Evolutionary conservation across 2,888 invertebrate genomes (phyloP).

Genomic region (Campopleginae sp.): DNA sequence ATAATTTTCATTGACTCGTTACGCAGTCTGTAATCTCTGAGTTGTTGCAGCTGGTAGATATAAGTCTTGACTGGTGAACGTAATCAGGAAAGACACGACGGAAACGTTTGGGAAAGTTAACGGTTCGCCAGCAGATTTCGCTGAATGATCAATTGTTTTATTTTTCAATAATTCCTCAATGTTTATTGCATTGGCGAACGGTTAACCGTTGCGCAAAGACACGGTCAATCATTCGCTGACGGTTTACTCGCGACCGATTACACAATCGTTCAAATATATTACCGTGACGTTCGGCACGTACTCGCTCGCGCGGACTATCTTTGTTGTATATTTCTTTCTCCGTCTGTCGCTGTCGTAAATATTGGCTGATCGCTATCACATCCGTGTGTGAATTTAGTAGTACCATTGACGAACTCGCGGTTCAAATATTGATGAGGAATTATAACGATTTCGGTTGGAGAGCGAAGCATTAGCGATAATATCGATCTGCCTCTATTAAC

Average conservation of each 20-base stretch:
- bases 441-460: not conserved
- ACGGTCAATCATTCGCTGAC: slow-evolving; percentile 25
- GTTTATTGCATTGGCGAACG: not conserved
- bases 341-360: slow-evolving; percentile 26
- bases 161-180: not conserved
- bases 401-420: not conserved
- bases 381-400: slow-evolving; percentile 29
- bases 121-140: not conserved
- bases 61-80: not conserved
- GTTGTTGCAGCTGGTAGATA: not conserved
- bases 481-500: not conserved
- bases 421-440: not conserved
- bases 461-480: not conserved
- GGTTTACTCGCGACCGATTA: slow-evolving; percentile 46
- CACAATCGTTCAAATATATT: slow-evolving; percentile 59
- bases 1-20: not conserved
- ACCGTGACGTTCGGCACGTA: slow-evolving; percentile 64
- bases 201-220: slow-evolving; percentile 2
- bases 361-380: slow-evolving; percentile 37
- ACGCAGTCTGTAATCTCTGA: not conserved
- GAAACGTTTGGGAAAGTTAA: not conserved
- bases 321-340: slow-evolving; percentile 24
- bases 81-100: not conserved
- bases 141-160: not conserved
- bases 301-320: slow-evolving; percentile 31